These are phyloP conservation scores for Shinisaurus crocodilurus DNA, from an alignment of 2,113 vertebrate genomes.

Conservation along the genomic window DNA sequence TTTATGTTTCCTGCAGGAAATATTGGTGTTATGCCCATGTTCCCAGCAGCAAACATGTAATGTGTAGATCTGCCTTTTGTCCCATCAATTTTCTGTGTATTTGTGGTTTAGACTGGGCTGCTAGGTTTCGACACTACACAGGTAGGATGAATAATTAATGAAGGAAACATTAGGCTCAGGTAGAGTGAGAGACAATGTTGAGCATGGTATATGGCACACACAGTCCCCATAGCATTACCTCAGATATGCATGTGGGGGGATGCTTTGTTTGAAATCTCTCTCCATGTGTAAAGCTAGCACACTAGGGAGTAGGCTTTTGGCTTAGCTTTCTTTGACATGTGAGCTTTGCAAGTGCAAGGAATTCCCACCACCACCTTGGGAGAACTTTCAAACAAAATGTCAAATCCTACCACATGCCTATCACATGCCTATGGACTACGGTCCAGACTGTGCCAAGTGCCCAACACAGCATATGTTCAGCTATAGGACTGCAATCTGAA, in stretches of 20 bases:
- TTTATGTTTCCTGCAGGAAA: background rate
- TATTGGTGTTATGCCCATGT: background rate
- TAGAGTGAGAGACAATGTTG: background rate
- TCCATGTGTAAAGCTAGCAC: background rate
- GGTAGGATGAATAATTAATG: background rate
- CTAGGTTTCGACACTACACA: background rate
- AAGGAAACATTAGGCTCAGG: background rate
- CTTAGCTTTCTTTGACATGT: background rate
- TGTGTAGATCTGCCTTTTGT: background rate
- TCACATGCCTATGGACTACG: background rate
- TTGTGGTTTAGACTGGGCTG: background rate
- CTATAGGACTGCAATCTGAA: background rate
- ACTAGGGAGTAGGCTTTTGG: background rate
- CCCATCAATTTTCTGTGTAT: background rate
- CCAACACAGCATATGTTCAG: background rate
- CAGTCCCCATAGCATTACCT: background rate
- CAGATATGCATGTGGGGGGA: background rate
- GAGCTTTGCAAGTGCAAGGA: background rate
- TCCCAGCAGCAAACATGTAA: background rate
- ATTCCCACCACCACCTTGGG: background rate
- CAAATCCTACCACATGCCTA: too few species aligned
- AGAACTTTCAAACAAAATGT: background rate
- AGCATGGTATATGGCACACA: background rate
- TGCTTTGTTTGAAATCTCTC: background rate
- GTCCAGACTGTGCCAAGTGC: background rate